These are phyloP conservation scores for Astreopora myriophthalma DNA, from an alignment of 64 coral and sea anemone genomes.

Conservation along the genomic window DNA sequence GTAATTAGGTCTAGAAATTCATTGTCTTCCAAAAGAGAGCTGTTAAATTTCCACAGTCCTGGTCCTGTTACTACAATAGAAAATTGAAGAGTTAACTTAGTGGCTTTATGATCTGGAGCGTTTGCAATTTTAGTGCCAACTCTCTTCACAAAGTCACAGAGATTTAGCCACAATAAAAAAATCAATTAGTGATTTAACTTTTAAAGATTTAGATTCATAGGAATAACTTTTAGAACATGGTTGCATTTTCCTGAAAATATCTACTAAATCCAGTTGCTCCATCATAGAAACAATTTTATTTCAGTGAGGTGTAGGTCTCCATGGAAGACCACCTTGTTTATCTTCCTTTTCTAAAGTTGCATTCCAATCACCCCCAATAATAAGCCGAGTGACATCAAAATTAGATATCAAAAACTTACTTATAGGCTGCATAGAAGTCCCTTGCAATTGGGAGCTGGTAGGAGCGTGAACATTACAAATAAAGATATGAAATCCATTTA, in stretches of 20 bases:
- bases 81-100: neutral
- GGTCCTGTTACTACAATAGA: neutral
- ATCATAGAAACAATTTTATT: neutral
- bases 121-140: neutral
- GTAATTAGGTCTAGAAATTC: neutral
- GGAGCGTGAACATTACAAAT: too few relatives aligned
- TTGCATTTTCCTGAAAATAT: neutral
- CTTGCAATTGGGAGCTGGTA: too few relatives aligned
- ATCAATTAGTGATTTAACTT: neutral
- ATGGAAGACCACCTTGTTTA: neutral
- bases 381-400: too few relatives aligned
- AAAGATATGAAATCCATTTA: too few relatives aligned
- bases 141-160: neutral
- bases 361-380: neutral
- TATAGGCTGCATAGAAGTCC: too few relatives aligned
- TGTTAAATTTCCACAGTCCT: slow-evolving; percentile 4
- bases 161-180: neutral
- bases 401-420: too few relatives aligned
- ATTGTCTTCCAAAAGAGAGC: neutral
- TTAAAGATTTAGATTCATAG: neutral
- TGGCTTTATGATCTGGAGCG: neutral
- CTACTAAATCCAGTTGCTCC: neutral
- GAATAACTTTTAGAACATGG: neutral
- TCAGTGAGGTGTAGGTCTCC: neutral
- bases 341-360: neutral